These are phyloP conservation scores for Orthonevra nobilis DNA, from an alignment of 2,888 invertebrate species.

Conservation along the genomic window DNA sequence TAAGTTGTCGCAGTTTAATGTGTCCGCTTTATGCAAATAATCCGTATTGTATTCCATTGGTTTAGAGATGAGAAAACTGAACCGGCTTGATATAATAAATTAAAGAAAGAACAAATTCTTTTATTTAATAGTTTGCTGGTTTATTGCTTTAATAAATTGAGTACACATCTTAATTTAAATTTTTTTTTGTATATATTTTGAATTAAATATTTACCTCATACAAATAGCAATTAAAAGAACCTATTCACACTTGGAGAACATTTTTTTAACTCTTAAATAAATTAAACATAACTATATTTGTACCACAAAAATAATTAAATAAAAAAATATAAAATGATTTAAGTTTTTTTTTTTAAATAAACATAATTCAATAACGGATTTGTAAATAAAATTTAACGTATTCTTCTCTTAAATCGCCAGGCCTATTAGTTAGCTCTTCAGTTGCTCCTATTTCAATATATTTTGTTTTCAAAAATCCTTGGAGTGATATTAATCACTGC, in stretches of 20 bases:
- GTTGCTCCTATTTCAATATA: no score
- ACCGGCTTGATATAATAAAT: no score
- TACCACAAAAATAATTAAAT: constrained; percentile 37
- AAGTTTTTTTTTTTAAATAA: not conserved
- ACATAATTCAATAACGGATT: constrained; percentile 13
- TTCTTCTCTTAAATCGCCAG: no score
- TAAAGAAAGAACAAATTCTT: not conserved
- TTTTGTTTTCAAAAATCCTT: no score
- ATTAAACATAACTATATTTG: constrained; percentile 37
- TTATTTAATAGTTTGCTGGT: constrained; percentile 29
- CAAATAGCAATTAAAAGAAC: constrained; percentile 12
- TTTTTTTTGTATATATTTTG: constrained; percentile 17
- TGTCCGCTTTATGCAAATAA: no score
- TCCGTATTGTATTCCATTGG: no score
- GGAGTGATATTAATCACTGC: no score
- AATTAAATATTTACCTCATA: constrained; percentile 27
- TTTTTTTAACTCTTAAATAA: constrained; percentile 24
- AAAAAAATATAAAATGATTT: not conserved
- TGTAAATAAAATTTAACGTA: not conserved
- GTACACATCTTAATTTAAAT: constrained; percentile 55
- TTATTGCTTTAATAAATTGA: constrained; percentile 66
- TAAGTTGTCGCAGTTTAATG: no score
- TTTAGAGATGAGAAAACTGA: no score
- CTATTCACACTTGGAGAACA: constrained; percentile 15
- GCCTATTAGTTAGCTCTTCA: no score